These are phyloP conservation scores for Pardosa pseudoannulata DNA, from an alignment of 2,888 invertebrate genomes.

Conservation along the genomic window DNA sequence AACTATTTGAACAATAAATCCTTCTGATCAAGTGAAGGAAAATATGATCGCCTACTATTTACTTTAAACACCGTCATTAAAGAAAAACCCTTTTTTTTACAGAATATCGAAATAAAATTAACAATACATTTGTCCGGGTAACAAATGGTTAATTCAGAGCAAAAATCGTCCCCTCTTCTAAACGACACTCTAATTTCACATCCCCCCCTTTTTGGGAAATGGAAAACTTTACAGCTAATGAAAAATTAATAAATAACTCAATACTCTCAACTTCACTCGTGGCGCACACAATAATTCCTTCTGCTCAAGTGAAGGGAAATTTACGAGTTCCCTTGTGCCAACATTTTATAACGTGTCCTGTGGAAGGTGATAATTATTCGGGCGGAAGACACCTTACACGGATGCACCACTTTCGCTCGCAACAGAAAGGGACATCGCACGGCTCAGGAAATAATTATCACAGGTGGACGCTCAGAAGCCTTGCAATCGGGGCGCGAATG, in stretches of 20 bases:
- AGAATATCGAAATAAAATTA: no score
- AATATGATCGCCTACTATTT: no score
- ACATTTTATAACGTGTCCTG: background rate
- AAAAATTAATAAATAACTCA: background rate
- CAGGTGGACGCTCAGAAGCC: slow-evolving; percentile 8
- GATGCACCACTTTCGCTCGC: background rate
- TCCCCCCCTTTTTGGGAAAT: no score
- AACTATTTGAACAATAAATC: no score
- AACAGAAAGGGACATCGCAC: background rate
- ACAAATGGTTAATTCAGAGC: no score
- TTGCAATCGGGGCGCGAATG: slow-evolving; percentile 31
- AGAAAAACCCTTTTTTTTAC: no score
- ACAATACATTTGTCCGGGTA: no score
- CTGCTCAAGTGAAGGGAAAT: background rate
- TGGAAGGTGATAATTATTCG: slow-evolving; percentile 9
- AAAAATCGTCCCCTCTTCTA: no score
- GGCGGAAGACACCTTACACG: background rate
- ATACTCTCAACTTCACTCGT: background rate
- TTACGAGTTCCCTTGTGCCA: background rate
- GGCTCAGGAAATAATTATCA: slow-evolving; percentile 12
- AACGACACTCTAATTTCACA: no score
- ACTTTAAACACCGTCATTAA: no score
- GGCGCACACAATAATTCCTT: background rate
- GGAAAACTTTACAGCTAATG: no score
- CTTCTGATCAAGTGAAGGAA: no score